Evolutionary conservation across 1,140 invertebrate genomes (phyloP).

Genomic region (Yoshiicerus persimilis): DNA sequence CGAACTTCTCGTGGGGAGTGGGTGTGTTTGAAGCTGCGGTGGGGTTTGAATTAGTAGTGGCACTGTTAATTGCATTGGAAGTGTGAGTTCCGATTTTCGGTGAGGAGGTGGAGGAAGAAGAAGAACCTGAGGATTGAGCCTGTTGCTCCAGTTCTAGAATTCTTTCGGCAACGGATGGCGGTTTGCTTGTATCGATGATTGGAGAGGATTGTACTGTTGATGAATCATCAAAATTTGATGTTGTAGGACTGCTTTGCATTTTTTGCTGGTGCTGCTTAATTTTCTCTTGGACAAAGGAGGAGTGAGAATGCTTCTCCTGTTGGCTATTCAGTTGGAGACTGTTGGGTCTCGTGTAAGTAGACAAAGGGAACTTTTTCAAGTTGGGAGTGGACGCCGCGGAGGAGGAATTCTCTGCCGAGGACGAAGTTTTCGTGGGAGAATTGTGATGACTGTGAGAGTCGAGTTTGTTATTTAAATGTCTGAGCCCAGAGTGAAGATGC

Average conservation of each 20-base stretch:
- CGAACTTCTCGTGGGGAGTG: background rate
- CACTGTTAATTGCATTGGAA: conserved; percentile 9
- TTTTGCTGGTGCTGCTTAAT: background rate
- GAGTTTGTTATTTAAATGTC: conserved; percentile 27
- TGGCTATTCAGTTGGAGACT: conserved; percentile 33
- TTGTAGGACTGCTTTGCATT: background rate
- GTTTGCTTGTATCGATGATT: conserved; percentile 56
- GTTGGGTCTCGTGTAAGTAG: conserved; percentile 51
- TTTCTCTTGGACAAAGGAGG: background rate
- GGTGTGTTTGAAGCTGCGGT: background rate
- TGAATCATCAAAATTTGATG: background rate
- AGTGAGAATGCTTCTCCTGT: conserved; percentile 1
- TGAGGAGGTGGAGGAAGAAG: background rate
- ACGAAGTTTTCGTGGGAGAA: background rate
- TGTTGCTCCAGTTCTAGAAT: conserved; percentile 70
- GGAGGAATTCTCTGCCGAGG: background rate
- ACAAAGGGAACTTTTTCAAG: conserved; percentile 51
- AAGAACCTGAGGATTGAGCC: background rate
- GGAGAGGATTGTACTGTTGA: conserved; percentile 52
- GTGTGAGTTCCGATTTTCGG: background rate
- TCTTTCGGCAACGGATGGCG: conserved; percentile 69
- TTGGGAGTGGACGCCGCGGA: conserved; percentile 27
- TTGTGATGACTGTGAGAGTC: background rate
- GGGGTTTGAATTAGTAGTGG: background rate
- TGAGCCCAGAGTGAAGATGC: background rate